Conservation (phyloP, 2,113 vertebrate species). For the Pipa parva region DNA sequence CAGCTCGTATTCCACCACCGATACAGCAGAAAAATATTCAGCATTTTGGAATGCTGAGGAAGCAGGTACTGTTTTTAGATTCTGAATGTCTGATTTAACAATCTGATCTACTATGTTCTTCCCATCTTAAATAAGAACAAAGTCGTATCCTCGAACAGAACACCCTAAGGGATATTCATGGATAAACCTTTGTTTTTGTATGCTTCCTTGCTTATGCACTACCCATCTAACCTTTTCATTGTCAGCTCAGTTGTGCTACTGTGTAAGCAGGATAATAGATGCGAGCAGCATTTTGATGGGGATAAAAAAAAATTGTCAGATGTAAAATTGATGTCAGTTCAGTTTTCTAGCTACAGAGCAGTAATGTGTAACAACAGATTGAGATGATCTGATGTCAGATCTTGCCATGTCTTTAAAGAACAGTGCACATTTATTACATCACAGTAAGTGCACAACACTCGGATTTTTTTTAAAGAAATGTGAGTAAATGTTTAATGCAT, state of each 20-base stretch:
- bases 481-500: no score
- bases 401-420: not conserved
- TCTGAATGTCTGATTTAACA: not conserved
- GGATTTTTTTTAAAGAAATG: no score
- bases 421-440: no score
- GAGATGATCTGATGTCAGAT: not conserved
- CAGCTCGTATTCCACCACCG: not conserved
- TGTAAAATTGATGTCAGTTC: not conserved
- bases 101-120: not conserved
- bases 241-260: not conserved
- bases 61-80: not conserved
- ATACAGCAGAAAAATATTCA: not conserved
- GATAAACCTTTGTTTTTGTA: slow-evolving; percentile 1
- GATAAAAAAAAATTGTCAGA: not conserved
- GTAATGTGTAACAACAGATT: not conserved
- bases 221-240: not conserved
- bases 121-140: not conserved
- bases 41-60: not conserved
- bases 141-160: not conserved
- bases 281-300: not conserved
- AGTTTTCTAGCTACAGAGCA: not conserved
- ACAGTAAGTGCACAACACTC: no score
- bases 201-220: not conserved
- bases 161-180: not conserved
- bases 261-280: not conserved